A percentile compares a stretch with the other conserved stretches of the same genome.
phyloP scores from a whole-genome alignment of 1,140 invertebrate species.

The Papilio glaucus region DNA sequence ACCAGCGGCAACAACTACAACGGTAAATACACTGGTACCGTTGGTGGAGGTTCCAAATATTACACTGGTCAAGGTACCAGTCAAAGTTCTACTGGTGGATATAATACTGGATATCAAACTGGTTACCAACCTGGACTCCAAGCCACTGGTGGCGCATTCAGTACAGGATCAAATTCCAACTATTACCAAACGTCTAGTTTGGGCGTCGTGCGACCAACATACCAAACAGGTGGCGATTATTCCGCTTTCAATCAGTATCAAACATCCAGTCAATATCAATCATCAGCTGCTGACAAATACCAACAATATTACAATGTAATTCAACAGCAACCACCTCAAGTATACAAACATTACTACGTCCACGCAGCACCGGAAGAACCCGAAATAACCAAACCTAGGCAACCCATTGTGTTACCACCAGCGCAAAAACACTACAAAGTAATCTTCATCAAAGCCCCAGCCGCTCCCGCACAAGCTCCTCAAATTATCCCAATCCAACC shows the following conservation, averaged over 20 bases:
- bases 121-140: conserved; percentile 17
- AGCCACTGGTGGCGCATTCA: not conserved
- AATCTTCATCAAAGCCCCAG: conserved; percentile 90
- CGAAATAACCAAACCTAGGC: conserved; percentile 56
- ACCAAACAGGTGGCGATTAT: conserved; percentile 23
- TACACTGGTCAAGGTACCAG: conserved; percentile 17
- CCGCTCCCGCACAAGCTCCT: conserved; percentile 75
- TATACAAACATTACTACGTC: conserved; percentile 77
- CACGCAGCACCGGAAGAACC: conserved; percentile 75
- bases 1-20: conserved; percentile 22
- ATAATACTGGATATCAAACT: not conserved
- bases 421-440: conserved; percentile 90
- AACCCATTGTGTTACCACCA: conserved; percentile 66
- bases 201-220: conserved; percentile 31
- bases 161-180: conserved; percentile 35
- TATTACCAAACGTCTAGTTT: conserved; percentile 53
- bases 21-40: not conserved
- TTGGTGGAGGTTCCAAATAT: conserved; percentile 31
- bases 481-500: conserved; percentile 65
- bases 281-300: conserved; percentile 51
- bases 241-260: conserved; percentile 52
- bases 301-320: conserved; percentile 61
- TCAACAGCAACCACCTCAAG: conserved; percentile 65
- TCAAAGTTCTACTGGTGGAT: conserved; percentile 3
- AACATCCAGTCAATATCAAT: conserved; percentile 57